These are phyloP conservation scores for Patagioenas fasciata DNA, from an alignment of 2,113 vertebrate genomes.

Conservation along the genomic window DNA sequence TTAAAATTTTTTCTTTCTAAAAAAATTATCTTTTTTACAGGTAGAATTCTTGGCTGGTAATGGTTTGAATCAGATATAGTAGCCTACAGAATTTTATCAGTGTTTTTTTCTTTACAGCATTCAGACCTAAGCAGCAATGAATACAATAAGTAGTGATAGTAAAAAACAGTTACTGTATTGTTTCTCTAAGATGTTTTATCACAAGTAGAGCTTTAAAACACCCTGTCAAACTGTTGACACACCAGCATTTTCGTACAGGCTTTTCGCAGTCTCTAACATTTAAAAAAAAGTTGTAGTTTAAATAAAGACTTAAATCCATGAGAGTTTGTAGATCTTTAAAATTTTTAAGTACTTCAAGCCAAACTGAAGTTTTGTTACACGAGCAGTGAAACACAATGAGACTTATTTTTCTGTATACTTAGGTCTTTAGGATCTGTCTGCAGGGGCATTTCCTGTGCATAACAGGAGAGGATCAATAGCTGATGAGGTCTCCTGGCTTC, in stretches of 20 bases:
- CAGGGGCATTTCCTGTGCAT: not conserved
- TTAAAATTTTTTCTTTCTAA: not conserved
- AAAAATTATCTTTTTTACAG: not conserved
- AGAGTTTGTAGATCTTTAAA: not conserved
- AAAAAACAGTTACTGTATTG: not conserved
- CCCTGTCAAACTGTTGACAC: not conserved
- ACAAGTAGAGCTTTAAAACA: not conserved
- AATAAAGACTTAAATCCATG: not conserved
- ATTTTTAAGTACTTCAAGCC: not conserved
- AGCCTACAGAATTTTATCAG: not conserved
- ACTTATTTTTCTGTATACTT: not conserved
- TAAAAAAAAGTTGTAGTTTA: not conserved
- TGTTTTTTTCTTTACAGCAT: not conserved
- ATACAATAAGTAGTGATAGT: not conserved
- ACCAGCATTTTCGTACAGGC: not conserved
- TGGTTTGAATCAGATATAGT: not conserved
- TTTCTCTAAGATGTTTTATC: not conserved
- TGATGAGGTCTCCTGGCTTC: not conserved
- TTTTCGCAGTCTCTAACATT: not conserved
- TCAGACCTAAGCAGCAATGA: not conserved
- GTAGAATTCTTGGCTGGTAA: not conserved
- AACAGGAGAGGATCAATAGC: accelerated
- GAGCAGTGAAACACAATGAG: not conserved
- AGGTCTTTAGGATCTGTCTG: not conserved
- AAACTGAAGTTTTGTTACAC: accelerated